Percentiles rank a stretch among this genome's conserved stretches.
Conservation (phyloP, 2,113 vertebrate genomes). For the Vombatus ursinus region DNA sequence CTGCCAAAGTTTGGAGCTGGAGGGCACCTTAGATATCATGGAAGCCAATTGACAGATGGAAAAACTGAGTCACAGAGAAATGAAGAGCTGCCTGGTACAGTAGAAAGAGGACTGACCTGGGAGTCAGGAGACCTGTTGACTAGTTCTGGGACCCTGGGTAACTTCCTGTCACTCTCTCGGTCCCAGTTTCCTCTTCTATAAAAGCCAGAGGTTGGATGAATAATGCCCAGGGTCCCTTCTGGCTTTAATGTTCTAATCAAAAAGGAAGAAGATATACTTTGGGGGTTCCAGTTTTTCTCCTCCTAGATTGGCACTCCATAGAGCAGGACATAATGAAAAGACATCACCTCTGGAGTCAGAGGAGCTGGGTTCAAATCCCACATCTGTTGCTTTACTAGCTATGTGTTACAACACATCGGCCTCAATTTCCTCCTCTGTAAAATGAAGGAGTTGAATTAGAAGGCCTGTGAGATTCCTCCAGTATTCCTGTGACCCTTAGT, state of each 20-base stretch:
- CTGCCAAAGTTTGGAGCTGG: constrained; percentile 49
- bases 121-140: not conserved
- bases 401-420: not conserved
- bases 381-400: not conserved
- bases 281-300: not conserved
- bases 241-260: not conserved
- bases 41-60: not conserved
- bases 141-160: not conserved
- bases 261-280: not conserved
- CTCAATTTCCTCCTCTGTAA: constrained; percentile 15
- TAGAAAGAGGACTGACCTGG: not conserved
- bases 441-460: constrained; percentile 21
- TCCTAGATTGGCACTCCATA: constrained; percentile 21
- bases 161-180: not conserved
- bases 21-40: constrained; percentile 39
- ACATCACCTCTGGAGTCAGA: constrained; percentile 29
- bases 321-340: not conserved
- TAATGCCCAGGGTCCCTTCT: constrained; percentile 14
- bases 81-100: not conserved
- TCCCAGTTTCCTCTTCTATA: constrained; percentile 14
- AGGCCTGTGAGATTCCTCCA: not conserved
- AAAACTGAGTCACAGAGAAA: not conserved
- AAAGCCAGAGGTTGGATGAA: not conserved
- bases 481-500: constrained; percentile 13
- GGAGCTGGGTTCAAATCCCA: not conserved